Evolutionary conservation across 2,888 invertebrate species (phyloP).

Genomic region (Cylloceria caligata): DNA sequence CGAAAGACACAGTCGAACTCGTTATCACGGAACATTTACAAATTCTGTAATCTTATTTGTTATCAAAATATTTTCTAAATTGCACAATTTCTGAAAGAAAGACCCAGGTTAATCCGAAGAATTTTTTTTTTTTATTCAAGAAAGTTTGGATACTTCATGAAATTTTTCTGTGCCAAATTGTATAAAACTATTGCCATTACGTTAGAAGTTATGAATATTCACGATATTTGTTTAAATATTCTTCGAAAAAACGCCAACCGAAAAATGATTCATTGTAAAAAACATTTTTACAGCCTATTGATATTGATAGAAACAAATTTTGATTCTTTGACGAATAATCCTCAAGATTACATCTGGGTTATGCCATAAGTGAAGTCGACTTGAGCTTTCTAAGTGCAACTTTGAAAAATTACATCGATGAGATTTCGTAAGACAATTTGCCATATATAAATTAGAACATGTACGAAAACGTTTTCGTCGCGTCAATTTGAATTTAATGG

Average conservation of each 20-base stretch:
- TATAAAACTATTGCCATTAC: not conserved
- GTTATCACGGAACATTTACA: conserved; percentile 5
- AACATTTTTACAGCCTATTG: not conserved
- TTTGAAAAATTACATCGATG: not conserved
- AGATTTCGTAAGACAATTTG: not conserved
- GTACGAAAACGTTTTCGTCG: conserved; percentile 1
- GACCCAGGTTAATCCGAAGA: not conserved
- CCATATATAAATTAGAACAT: not conserved
- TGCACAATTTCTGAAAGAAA: conserved; percentile 9
- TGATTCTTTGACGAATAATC: not conserved
- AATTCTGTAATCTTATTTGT: conserved; percentile 8
- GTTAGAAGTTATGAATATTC: not conserved
- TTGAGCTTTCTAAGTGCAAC: not conserved
- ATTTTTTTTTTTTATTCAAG: not conserved
- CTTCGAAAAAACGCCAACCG: not conserved
- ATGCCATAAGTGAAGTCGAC: not conserved
- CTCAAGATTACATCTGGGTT: not conserved
- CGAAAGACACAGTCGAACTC: conserved; percentile 11
- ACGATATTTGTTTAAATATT: not conserved
- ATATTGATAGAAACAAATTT: not conserved
- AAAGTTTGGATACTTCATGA: not conserved
- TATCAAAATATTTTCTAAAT: not conserved
- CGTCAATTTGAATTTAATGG: not conserved
- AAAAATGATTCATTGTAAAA: not conserved
- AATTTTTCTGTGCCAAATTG: not conserved